Conservation (phyloP, 2,888 invertebrate species). For the Pimpla rufipes region DNA sequence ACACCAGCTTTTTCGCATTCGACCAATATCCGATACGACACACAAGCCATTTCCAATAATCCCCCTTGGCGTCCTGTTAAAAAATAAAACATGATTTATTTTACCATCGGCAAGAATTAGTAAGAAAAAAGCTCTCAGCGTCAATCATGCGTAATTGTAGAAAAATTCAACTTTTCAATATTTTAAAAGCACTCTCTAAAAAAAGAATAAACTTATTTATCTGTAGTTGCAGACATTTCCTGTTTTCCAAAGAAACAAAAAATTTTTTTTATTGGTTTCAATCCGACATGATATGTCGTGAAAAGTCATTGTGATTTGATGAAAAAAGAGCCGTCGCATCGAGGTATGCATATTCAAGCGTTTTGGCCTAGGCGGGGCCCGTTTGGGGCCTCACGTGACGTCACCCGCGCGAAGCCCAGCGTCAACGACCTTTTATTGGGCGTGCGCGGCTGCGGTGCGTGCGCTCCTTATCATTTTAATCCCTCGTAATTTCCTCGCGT, state of each 20-base stretch:
- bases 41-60: constrained; percentile 18
- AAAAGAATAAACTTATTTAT: not conserved
- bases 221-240: not conserved
- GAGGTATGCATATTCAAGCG: constrained; percentile 53
- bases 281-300: not conserved
- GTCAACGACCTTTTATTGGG: constrained; percentile 79
- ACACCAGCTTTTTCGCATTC: constrained; percentile 65
- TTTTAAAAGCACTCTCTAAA: too few species aligned
- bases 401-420: constrained; percentile 51
- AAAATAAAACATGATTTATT: not conserved
- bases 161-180: too few species aligned
- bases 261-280: not conserved
- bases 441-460: constrained; percentile 59
- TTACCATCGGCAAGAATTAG: too few species aligned
- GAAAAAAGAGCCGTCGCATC: constrained; percentile 39
- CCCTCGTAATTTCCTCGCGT: constrained; percentile 76
- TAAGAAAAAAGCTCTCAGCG: too few species aligned
- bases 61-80: not conserved
- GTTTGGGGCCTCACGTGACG: constrained; percentile 52
- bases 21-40: constrained; percentile 65
- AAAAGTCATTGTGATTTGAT: constrained; percentile 1
- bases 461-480: constrained; percentile 78
- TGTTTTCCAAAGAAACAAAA: not conserved
- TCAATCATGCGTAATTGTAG: too few species aligned
- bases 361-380: constrained; percentile 28